Conservation (phyloP, 2,888 invertebrate species). For the Quadriops clusia region DNA sequence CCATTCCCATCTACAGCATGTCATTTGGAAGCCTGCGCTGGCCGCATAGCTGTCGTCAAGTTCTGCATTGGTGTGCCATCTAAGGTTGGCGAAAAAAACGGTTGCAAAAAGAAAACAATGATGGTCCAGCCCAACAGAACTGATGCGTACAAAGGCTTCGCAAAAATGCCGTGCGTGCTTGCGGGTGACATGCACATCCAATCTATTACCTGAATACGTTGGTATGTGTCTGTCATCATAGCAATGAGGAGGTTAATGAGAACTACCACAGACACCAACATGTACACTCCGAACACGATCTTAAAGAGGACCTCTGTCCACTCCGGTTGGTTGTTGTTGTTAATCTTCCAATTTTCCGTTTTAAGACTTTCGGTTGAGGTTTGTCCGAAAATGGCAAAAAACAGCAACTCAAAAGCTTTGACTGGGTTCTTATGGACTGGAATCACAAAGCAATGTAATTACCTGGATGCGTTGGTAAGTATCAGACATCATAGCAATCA, state of each 20-base stretch:
- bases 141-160: slow-evolving; percentile 22
- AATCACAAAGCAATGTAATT: slow-evolving; percentile 48
- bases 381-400: slow-evolving; percentile 97
- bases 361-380: slow-evolving; percentile 72
- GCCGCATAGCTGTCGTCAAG: too few relatives aligned
- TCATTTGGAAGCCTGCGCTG: too few relatives aligned
- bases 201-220: slow-evolving; percentile 82
- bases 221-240: slow-evolving; percentile 99
- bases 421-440: slow-evolving; percentile 85
- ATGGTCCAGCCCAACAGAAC: slow-evolving; percentile 37
- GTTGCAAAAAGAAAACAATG: slow-evolving; percentile 14
- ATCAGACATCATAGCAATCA: slow-evolving; percentile 99
- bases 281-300: slow-evolving; percentile 85
- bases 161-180: neutral
- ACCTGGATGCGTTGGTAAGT: slow-evolving; percentile 99
- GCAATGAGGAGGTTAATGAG: slow-evolving; percentile 99
- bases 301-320: slow-evolving; percentile 85
- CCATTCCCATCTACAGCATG: too few relatives aligned
- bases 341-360: slow-evolving; percentile 42
- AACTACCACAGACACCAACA: slow-evolving; percentile 98
- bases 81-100: neutral
- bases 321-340: slow-evolving; percentile 50
- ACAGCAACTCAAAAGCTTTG: slow-evolving; percentile 92
- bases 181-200: slow-evolving; percentile 14
- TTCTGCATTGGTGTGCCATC: too few relatives aligned